Evolutionary conservation across 2,888 invertebrate genomes (phyloP).

Genomic region (Didymodactylos carnosus): DNA sequence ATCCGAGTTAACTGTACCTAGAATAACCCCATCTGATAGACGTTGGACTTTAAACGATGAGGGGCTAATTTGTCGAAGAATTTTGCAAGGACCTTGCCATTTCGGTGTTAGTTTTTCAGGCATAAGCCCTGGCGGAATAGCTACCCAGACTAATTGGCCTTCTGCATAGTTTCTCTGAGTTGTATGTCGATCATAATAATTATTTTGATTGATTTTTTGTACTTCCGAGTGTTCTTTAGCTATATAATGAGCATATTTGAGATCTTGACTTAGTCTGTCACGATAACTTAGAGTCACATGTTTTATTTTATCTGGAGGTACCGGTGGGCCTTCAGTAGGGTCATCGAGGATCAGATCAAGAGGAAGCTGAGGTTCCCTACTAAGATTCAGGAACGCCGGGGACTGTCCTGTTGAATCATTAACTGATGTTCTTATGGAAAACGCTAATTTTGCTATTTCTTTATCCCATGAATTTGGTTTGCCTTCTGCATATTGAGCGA

Average conservation of each 20-base stretch:
- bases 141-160: background rate
- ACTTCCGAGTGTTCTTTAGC: background rate
- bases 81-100: background rate
- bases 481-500: background rate
- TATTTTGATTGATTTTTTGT: background rate
- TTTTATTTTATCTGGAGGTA: too few relatives aligned
- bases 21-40: background rate
- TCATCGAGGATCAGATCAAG: background rate
- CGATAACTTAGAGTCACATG: too few relatives aligned
- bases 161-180: background rate
- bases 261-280: background rate
- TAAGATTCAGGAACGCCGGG: background rate
- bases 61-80: background rate
- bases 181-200: background rate
- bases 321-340: too few relatives aligned
- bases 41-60: background rate
- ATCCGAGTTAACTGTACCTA: background rate
- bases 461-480: background rate
- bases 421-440: background rate
- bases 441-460: background rate
- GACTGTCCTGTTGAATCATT: background rate
- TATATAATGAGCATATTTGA: background rate
- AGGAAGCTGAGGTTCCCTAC: background rate
- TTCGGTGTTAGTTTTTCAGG: background rate
- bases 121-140: background rate